Base-by-base conservation (phyloP, 2,888 invertebrate genomes). In the Agrilus biguttatus region DNA sequence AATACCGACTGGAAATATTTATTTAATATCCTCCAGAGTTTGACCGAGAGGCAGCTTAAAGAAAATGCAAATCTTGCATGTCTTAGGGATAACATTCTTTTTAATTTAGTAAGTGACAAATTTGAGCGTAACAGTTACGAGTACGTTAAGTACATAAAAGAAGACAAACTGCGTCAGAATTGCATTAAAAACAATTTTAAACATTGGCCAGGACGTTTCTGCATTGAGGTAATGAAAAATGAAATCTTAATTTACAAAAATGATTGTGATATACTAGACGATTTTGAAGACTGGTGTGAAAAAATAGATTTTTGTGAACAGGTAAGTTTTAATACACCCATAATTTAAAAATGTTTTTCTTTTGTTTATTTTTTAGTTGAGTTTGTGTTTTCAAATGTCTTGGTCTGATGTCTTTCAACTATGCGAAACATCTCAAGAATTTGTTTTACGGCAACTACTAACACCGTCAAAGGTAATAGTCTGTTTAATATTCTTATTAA, bases 301-400 rank as follows among this genome's bases (percentile, higher is more conserved):
- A 74, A 75, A 54, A 76, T 82, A 52, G 72, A 74, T 38, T 63
- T 81, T 2, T 80, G 79, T 56, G 74, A 78, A 45, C 69, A 73
- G 69, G 77, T 77, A 66, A 51, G 55, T 52, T 28, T 14, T 34
- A 14, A 19, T 14, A 21, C 13, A 17, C 13, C 4, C 21, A 5
- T 23, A 28, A 12, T n/a, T 41, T 13, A 37, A 37, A 14, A 38
- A 42, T 32, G 36, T 39, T 38, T 35, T 28, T 43, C 36, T 10
- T 37, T 33, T 42, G 47, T 45, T 39, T 32, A 40, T 43, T 48
- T 60, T 60, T 45, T 57, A 77, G 72, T 74, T 80, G 37, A 69
- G 74, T 2, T 56, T 67, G 10, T 69, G 75, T 46, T 69, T 78
- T 56, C 69, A 73, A 5, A 65, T 67, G 4, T 67, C 66, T 39